Evolutionary conservation across 2,888 invertebrate genomes (phyloP).

Genomic region (Nysson spinosus): DNA sequence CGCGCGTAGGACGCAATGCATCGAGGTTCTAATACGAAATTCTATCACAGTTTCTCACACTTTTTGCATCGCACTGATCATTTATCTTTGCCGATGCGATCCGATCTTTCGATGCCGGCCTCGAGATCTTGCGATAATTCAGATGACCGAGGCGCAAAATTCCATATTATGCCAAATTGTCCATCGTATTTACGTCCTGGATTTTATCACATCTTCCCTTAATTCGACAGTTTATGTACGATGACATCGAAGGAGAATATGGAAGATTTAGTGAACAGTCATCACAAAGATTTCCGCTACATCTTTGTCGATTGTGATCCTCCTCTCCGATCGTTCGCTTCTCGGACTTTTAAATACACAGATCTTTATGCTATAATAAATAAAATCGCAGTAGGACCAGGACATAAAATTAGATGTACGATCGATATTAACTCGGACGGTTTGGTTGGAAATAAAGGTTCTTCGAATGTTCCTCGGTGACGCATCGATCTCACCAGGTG

Average conservation of each 20-base stretch:
- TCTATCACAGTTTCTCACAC: constrained; percentile 74
- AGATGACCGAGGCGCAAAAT: neutral
- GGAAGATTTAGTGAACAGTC: no score
- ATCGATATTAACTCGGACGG: no score
- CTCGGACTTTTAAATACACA: no score
- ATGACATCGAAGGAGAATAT: no score
- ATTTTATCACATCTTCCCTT: neutral
- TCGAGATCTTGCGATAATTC: constrained; percentile 24
- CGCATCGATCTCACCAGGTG: neutral
- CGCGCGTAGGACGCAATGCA: constrained; percentile 22
- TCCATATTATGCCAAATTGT: neutral
- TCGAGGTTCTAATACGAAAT: constrained; percentile 67
- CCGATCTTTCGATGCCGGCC: constrained; percentile 28
- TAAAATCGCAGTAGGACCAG: no score
- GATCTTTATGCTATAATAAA: no score
- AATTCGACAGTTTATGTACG: no score
- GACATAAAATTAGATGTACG: no score
- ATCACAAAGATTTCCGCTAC: no score
- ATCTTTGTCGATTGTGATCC: no score
- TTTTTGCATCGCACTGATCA: constrained; percentile 31
- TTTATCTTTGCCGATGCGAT: constrained; percentile 38
- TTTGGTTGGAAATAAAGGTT: no score
- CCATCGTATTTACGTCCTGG: neutral
- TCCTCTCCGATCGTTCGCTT: no score
- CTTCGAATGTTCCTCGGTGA: neutral